These are phyloP conservation scores for Actinia tenebrosa DNA, from an alignment of 64 coral and sea anemone species.

Conservation along the genomic window DNA sequence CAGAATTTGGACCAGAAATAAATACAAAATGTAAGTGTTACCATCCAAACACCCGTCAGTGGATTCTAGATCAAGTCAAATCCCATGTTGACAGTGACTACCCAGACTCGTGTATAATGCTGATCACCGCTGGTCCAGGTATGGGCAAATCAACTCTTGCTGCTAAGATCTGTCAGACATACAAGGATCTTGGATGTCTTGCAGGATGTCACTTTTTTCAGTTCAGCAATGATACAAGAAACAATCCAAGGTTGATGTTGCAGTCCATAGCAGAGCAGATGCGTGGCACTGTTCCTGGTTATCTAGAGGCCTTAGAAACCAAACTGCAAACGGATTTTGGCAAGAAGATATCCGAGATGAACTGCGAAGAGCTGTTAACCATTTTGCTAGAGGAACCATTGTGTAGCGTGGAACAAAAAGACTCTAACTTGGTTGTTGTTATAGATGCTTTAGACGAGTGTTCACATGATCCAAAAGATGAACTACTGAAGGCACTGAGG, in stretches of 20 bases:
- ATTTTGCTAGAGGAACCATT: not conserved
- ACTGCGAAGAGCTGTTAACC: not conserved
- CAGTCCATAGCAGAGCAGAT: conserved; percentile 41
- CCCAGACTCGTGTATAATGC: conserved; percentile 30
- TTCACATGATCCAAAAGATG: not conserved
- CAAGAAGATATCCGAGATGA: not conserved
- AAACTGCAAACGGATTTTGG: conserved; percentile 24
- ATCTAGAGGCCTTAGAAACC: conserved; percentile 3
- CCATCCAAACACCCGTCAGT: not conserved
- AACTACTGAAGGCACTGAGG: not conserved
- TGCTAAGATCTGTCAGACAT: conserved; percentile 1
- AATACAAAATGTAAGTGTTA: not conserved
- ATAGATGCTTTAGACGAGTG: not conserved
- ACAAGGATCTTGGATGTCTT: conserved; percentile 38
- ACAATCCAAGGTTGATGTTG: conserved; percentile 47
- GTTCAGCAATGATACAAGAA: conserved; percentile 33
- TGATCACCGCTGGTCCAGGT: conserved; percentile 17
- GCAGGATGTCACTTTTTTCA: conserved; percentile 12
- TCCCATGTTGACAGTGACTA: conserved; percentile 2
- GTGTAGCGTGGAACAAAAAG: not conserved
- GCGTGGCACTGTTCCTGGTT: no score
- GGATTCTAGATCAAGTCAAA: not conserved
- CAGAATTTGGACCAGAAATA: not conserved
- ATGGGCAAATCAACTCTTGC: conserved; percentile 65
- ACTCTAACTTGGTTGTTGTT: not conserved